Evolutionary conservation across 2,113 vertebrate genomes (phyloP), one percentile per base, ranked within the genome.

Genomic region (Bubo blakistoni): DNA sequence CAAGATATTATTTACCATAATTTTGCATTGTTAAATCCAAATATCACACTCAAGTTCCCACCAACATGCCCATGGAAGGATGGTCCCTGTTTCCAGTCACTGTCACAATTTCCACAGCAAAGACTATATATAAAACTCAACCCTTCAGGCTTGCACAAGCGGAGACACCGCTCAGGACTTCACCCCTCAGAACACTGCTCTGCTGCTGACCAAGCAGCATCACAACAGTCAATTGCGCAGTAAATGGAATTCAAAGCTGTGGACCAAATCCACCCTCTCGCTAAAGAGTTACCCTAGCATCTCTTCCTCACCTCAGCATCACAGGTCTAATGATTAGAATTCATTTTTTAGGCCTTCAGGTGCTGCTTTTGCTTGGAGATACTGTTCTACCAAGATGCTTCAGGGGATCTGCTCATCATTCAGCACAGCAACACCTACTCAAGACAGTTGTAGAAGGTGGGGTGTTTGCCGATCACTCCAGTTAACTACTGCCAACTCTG

Each of bases 101-200:
- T 6, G 24, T 11, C 62, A 59, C 21, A 21, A 22, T 14, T n/a
- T 21, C 59, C 14, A 49, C 8, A 40, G 47, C 46, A 79, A 55
- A 26, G 18, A n/a, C 19, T 10, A 38, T 16, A 12, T 11, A 9
- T 6, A 26, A 58, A 62, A 40, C 25, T 26, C 61, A 70, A 29
- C 26, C 10, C 46, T 70, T n/a, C 0, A 0, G 34, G 25, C 51
- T 36, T 10, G 0, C 16, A 20, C 25, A 26, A 49, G 29, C 10
- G 29, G n/a, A 59, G 47, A 47, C 9, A n/a, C 47, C 2, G 1
- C 47, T 72, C 67, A 54, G 55, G n/a, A 71, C 54, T 19, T 40
- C 57, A 58, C 20, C 34, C 17, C 62, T 27, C 18, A 6, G 38
- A 32, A 42, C 21, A 18, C 36, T 1, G 32, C 18, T 55, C 54